phyloP scores from a whole-genome alignment of 30 jellyfish, hydroid and myxozoan species.

The Pelagia noctiluca region DNA sequence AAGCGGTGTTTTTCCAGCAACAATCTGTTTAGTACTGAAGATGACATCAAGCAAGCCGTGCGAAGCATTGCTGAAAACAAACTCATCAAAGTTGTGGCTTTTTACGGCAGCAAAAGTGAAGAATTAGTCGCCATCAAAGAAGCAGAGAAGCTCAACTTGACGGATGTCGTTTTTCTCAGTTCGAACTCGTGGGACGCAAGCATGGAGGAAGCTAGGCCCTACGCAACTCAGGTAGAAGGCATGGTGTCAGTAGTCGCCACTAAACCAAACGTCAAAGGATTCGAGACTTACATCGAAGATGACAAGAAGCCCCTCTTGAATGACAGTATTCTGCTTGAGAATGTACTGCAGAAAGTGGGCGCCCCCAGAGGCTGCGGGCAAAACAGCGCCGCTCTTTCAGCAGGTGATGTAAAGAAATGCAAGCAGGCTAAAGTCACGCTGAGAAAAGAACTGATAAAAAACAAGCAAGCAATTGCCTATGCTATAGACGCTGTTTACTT shows the following conservation, averaged over 20 bases:
- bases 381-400: constrained; percentile 7
- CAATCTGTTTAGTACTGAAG: constrained; percentile 15
- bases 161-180: constrained; percentile 66
- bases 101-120: constrained; percentile 56
- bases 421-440: constrained; percentile 49
- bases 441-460: neutral
- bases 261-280: constrained; percentile 59
- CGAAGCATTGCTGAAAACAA: constrained; percentile 42
- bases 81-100: constrained; percentile 64
- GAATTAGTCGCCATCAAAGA: constrained; percentile 53
- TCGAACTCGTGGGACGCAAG: constrained; percentile 72
- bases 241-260: constrained; percentile 69
- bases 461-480: constrained; percentile 38
- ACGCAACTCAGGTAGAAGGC: constrained; percentile 78
- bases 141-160: constrained; percentile 46
- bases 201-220: constrained; percentile 9
- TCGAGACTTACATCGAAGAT: constrained; percentile 48
- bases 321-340: constrained; percentile 58
- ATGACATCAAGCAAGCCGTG: constrained; percentile 45
- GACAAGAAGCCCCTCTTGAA: constrained; percentile 38
- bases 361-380: constrained; percentile 36
- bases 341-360: constrained; percentile 40
- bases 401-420: constrained; percentile 38
- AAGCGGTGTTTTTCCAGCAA: constrained; percentile 29
- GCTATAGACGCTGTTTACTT: constrained; percentile 87